Conservation (phyloP, 2,797 vertebrate genomes). For the Gobio occitaniae region DNA sequence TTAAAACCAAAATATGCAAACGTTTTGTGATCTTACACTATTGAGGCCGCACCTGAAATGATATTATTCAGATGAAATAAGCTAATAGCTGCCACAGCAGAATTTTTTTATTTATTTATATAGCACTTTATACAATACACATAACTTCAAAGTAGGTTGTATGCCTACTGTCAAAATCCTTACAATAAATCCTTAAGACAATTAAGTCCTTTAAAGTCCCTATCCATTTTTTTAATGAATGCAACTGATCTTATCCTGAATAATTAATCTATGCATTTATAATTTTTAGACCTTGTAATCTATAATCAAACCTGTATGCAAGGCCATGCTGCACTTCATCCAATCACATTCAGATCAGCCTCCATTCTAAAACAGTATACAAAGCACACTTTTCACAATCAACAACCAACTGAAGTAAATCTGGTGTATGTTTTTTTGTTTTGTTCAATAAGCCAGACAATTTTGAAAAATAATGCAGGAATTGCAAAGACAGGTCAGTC, state of each 20-base stretch:
- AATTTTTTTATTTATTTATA: neutral
- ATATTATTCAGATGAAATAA: neutral
- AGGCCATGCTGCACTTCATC: neutral
- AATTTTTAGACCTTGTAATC: neutral
- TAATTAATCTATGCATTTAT: neutral
- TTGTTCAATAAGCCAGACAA: too few relatives aligned
- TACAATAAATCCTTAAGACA: neutral
- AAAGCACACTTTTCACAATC: neutral
- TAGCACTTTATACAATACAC: neutral
- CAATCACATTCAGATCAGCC: neutral
- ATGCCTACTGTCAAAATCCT: neutral
- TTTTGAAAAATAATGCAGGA: too few relatives aligned
- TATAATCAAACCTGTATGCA: neutral
- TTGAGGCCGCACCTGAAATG: neutral
- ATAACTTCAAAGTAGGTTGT: neutral
- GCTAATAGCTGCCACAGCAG: neutral
- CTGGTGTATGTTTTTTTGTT: too few relatives aligned
- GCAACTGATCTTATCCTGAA: neutral
- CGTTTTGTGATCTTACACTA: neutral
- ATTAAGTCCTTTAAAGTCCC: neutral
- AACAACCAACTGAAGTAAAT: neutral
- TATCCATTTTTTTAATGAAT: neutral
- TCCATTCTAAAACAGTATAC: neutral
- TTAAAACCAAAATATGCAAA: neutral
- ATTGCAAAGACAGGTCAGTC: too few relatives aligned